Percentiles rank a stretch among this genome's conserved stretches.
Evolutionary conservation across 2,797 vertebrate genomes (phyloP).

Genomic region (Parotocinclus haroldoi): DNA sequence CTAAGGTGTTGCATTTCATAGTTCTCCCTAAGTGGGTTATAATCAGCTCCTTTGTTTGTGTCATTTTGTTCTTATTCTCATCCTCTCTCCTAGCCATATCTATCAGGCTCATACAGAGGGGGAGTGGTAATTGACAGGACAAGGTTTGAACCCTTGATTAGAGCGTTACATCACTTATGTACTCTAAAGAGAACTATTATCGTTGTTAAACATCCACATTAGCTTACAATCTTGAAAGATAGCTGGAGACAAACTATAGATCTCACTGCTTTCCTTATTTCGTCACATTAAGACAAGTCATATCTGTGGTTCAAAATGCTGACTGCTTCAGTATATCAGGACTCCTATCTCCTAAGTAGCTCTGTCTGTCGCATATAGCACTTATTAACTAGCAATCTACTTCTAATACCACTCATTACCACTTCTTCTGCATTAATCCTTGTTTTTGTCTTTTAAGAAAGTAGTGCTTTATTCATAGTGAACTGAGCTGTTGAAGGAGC

Average conservation of each 20-base stretch:
- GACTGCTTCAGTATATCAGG: slow-evolving; percentile 3
- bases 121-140: neutral
- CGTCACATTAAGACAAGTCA: neutral
- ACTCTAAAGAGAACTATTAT: neutral
- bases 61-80: neutral
- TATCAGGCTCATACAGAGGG: neutral
- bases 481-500: no score
- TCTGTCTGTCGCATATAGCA: slow-evolving; percentile 11
- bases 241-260: slow-evolving; percentile 22
- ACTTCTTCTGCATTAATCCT: neutral
- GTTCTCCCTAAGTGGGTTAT: no score
- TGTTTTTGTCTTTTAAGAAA: no score
- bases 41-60: no score
- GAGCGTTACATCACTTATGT: slow-evolving; percentile 21
- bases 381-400: neutral
- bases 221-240: slow-evolving; percentile 11
- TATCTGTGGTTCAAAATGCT: slow-evolving; percentile 25
- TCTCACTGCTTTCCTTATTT: neutral
- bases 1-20: no score
- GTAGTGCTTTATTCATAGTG: no score
- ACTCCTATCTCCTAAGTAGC: slow-evolving; percentile 3
- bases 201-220: slow-evolving; percentile 5
- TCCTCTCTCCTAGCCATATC: neutral
- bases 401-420: slow-evolving; percentile 6
- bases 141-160: neutral